Conservation (phyloP, 2,888 invertebrate genomes). For the Timema podura region DNA sequence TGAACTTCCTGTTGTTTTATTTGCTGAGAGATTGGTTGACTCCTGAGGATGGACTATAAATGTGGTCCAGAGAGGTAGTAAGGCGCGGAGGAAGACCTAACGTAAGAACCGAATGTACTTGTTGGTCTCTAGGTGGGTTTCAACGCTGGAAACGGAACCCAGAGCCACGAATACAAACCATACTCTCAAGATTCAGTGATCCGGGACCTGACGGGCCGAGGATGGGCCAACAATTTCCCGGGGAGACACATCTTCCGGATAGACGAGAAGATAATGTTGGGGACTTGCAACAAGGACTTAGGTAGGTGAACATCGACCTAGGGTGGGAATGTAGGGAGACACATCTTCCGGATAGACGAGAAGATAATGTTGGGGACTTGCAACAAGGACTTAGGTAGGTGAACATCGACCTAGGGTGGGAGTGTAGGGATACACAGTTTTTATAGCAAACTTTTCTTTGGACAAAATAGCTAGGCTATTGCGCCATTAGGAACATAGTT, state of each 20-base stretch:
- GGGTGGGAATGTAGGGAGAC: slow-evolving; percentile 60
- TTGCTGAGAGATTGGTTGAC: too few relatives aligned
- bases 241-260: slow-evolving; percentile 93
- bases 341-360: slow-evolving; percentile 93
- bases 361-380: slow-evolving; percentile 90
- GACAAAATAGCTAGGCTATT: too few relatives aligned
- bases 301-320: slow-evolving; percentile 49
- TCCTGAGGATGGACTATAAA: too few relatives aligned
- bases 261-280: slow-evolving; percentile 89
- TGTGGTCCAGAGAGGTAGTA: too few relatives aligned
- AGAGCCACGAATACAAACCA: slow-evolving; percentile 81
- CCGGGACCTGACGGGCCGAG: slow-evolving; percentile 76
- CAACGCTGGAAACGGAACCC: slow-evolving; percentile 93
- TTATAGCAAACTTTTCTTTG: too few relatives aligned
- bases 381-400: slow-evolving; percentile 78
- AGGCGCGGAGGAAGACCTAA: too few relatives aligned
- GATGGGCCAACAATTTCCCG: slow-evolving; percentile 81
- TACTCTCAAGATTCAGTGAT: slow-evolving; percentile 85
- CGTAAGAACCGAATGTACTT: background rate
- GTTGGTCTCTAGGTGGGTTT: slow-evolving; percentile 71
- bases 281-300: slow-evolving; percentile 88
- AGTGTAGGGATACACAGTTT: slow-evolving; percentile 77
- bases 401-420: background rate
- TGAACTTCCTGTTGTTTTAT: too few relatives aligned
- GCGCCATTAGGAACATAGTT: too few relatives aligned